phyloP scores from a whole-genome alignment of 2,888 invertebrate genomes.

The Malthinus flaveolus region DNA sequence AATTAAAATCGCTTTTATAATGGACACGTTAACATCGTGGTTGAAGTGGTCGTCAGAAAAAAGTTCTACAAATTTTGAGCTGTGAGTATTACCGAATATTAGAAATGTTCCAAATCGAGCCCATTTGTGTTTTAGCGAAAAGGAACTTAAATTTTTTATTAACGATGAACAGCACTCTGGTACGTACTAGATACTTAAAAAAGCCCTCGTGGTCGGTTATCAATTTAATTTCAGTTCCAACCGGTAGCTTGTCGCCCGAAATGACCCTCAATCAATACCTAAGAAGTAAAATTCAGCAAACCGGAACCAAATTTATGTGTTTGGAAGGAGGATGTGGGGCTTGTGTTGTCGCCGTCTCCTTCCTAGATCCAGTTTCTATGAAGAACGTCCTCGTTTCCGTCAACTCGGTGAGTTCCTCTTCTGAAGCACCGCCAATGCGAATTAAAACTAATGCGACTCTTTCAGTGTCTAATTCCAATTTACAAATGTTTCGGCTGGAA shows the following conservation, averaged over 20 bases:
- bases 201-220: no score
- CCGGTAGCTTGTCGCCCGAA: constrained; percentile 32
- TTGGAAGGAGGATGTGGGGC: constrained; percentile 74
- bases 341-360: constrained; percentile 61
- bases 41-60: no score
- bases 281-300: constrained; percentile 62
- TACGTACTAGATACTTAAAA: constrained; percentile 9
- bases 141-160: constrained; percentile 28
- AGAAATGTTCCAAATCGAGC: no score
- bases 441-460: no score
- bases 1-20: no score
- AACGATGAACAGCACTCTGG: constrained; percentile 28
- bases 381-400: constrained; percentile 60
- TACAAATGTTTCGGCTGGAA: constrained; percentile 64
- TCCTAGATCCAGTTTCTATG: constrained; percentile 55
- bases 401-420: constrained; percentile 62
- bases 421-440: no score
- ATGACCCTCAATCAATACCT: constrained; percentile 68
- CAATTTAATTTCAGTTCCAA: neutral
- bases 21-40: no score
- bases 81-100: no score
- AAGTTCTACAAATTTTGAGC: no score
- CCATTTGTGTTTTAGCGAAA: constrained; percentile 1
- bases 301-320: constrained; percentile 73
- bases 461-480: constrained; percentile 59